Percentiles rank a stretch among this genome's conserved stretches.
Evolutionary conservation across 2,888 invertebrate species (phyloP).

Genomic region (Isotomurus palustris): DNA sequence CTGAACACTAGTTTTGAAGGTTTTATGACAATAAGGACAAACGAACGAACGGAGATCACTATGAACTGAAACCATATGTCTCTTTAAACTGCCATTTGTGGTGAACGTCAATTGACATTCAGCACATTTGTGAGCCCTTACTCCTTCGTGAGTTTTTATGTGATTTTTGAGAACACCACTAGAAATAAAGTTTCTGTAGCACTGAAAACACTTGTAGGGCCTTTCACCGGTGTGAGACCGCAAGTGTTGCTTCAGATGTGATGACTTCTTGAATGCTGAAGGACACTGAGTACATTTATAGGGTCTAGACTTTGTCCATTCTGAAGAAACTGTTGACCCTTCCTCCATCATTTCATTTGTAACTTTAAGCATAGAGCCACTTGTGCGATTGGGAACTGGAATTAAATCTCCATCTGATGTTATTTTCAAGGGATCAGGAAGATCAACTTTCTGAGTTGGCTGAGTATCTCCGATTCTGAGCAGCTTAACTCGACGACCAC

Average conservation of each 20-base stretch:
- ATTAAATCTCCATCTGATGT: constrained; percentile 36
- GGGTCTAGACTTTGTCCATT: constrained; percentile 49
- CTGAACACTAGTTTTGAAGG: constrained; percentile 58
- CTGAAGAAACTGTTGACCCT: not conserved
- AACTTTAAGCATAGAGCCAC: constrained; percentile 7
- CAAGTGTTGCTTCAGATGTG: constrained; percentile 57
- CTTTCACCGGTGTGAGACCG: constrained; percentile 54
- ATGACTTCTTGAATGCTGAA: constrained; percentile 56
- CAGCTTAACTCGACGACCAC: constrained; percentile 40
- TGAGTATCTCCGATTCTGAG: constrained; percentile 36
- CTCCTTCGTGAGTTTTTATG: constrained; percentile 55
- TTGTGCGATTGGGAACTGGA: constrained; percentile 13
- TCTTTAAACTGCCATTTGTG: constrained; percentile 56
- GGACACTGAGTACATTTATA: constrained; percentile 53
- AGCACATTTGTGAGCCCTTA: constrained; percentile 55
- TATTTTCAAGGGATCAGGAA: constrained; percentile 43
- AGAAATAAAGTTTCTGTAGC: constrained; percentile 54
- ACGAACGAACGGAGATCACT: constrained; percentile 54
- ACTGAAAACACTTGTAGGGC: constrained; percentile 52
- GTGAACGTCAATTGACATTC: constrained; percentile 57
- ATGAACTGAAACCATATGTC: constrained; percentile 56
- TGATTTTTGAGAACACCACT: constrained; percentile 58
- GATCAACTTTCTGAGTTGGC: constrained; percentile 29
- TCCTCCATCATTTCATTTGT: not conserved
- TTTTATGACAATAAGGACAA: constrained; percentile 61